Percentiles rank a stretch among this genome's conserved stretches.
These are phyloP conservation scores for Erpobdella octoculata DNA, from an alignment of 2,888 invertebrate species.

Conservation along the genomic window DNA sequence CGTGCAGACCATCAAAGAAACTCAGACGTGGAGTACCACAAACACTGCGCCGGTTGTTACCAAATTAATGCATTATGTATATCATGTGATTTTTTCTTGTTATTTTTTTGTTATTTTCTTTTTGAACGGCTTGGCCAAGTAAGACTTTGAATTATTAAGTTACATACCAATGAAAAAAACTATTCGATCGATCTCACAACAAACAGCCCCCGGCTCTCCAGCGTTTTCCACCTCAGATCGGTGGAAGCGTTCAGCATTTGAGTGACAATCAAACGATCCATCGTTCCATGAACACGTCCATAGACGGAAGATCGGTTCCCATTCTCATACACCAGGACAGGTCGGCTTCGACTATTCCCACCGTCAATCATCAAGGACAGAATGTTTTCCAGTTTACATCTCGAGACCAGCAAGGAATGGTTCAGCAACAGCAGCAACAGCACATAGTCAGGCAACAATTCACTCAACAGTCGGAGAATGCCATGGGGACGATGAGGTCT, in stretches of 20 bases:
- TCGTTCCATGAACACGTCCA: conserved; percentile 16
- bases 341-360: neutral
- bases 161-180: too few relatives aligned
- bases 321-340: conserved; percentile 16
- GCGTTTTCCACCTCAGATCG: neutral
- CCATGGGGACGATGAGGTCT: neutral
- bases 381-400: neutral
- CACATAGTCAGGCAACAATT: neutral
- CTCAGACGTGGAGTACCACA: conserved; percentile 20
- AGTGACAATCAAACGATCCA: conserved; percentile 4
- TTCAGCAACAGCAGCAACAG: conserved; percentile 34
- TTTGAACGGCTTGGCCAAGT: too few relatives aligned
- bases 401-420: conserved; percentile 15
- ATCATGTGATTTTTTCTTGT: neutral
- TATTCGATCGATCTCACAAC: neutral
- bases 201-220: neutral
- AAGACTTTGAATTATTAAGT: too few relatives aligned
- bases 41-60: too few relatives aligned
- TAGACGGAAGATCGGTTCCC: conserved; percentile 3
- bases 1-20: conserved; percentile 9
- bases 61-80: too few relatives aligned
- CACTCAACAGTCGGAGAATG: neutral
- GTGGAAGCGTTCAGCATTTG: conserved; percentile 16
- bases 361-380: neutral
- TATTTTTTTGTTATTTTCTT: neutral